Evolutionary conservation across 2,888 invertebrate species (phyloP).

Genomic region (Thera britannica): DNA sequence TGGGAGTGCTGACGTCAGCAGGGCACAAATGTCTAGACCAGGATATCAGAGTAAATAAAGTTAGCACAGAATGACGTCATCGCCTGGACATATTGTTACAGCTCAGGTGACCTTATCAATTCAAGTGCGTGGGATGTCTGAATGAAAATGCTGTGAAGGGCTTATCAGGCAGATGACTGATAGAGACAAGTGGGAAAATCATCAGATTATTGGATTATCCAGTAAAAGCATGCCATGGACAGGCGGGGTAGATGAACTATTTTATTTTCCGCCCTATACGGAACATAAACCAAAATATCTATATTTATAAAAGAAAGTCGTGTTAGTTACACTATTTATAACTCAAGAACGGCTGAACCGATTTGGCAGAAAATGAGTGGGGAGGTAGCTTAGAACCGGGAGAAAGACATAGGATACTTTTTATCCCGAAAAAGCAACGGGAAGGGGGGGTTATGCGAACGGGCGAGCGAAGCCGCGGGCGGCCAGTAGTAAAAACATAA

Average conservation of each 20-base stretch:
- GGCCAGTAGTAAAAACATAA: no score
- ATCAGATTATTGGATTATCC: conserved; percentile 1
- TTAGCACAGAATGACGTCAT: conserved; percentile 11
- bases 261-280: neutral
- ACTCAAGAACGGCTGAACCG: no score
- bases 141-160: conserved; percentile 16
- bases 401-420: no score
- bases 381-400: no score
- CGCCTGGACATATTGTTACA: conserved; percentile 7
- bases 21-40: conserved; percentile 30
- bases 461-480: no score
- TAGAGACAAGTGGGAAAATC: conserved; percentile 10
- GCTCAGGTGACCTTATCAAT: conserved; percentile 18
- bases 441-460: no score
- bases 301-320: no score
- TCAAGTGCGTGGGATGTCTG: conserved; percentile 20
- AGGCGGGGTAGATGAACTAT: neutral
- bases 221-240: neutral
- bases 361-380: no score
- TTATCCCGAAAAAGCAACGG: no score
- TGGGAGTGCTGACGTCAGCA: conserved; percentile 24
- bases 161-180: conserved; percentile 19
- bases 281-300: neutral
- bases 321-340: no score
- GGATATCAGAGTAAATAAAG: conserved; percentile 4